Base-by-base conservation (phyloP, 2,797 vertebrate species). In the Coregonus ussuriensis region DNA sequence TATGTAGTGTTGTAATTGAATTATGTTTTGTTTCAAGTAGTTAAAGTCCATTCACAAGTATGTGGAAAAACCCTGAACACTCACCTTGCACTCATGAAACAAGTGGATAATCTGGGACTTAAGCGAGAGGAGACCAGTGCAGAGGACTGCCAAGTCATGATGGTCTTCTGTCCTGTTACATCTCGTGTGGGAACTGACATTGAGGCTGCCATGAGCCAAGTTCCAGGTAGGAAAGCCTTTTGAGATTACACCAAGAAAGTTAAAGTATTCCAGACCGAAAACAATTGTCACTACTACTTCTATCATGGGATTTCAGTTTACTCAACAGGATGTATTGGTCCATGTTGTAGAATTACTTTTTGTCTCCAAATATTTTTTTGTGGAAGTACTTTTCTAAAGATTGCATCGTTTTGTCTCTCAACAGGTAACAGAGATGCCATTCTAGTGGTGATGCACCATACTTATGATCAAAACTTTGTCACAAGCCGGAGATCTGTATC, bases 391-490 rank as follows among this genome's bases (percentile, higher is more conserved):
- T 56, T 37, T 70, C 3, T 41, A 70, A 18, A 21, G 15, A 3
- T 18, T n/a, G 16, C 5, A 35, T 72, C 33, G 78, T 9, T 72
- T 29, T 79, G 63, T 0, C 0, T 75, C 11, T 85, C 70, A 25
- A 51, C 83, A 91, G 88, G 1, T 72, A 0, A 74, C 5, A 80
- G 79, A 77, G 81, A 82, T 25, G 29, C 88, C 65, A 86, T 93
- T 79, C 84, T 91, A 66, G 86, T 93, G 59, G 41, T 91, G 75
- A 91, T 92, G 89, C 81, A 93, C 51, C 88, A 93, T 71, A 0
- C 0, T 15, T 62, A 0, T 41, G 18, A 77, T 0, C 0, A 5
- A 13, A 59, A 0, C 1, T 0, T 4, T 25, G 47, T 52, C 21
- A 29, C 47, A 25, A 4, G 4, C 9, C n/a, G 16, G n/a, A 52